Evolutionary conservation across 1,140 invertebrate species (phyloP), one percentile per base, ranked within the genome.

Genomic region (Daktulosphaira vitifoliae): DNA sequence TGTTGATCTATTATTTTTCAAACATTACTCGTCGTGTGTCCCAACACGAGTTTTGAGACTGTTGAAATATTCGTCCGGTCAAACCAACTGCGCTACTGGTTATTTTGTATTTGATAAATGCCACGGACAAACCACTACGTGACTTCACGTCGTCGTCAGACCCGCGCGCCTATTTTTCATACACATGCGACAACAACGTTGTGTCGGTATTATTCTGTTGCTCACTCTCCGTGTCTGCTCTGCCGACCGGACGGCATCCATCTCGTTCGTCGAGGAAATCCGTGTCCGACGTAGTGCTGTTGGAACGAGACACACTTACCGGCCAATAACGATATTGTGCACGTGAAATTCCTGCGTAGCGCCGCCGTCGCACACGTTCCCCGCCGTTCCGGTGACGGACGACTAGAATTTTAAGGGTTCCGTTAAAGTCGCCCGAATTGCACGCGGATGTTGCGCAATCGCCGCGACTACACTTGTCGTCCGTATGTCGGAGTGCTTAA

Each of bases 41-140:
- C n/a, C n/a, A n/a, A n/a, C n/a, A n/a, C n/a, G n/a, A n/a, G n/a
- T n/a, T n/a, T n/a, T n/a, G n/a, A n/a, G n/a, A n/a, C n/a, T n/a
- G n/a, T n/a, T n/a, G n/a, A n/a, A n/a, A n/a, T n/a, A n/a, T n/a
- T n/a, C n/a, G n/a, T n/a, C n/a, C n/a, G n/a, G n/a, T n/a, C n/a
- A 0, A 48, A 38, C 42, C 29, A 16, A 16, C 39, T 11, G 11
- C n/a, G 56, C 56, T 62, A 62, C 56, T 26, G 56, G 56, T 23
- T 62, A 62, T 16, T 62, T 62, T 48, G 44, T 62, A 62, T 62
- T 62, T 62, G 29, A 62, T 62, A 62, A 62, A 62, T 39, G 42
- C 56, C 16, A 33, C 29, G 5, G 29, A 39, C 39, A 42, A 22
- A 23, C 56, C n/a, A 16, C 39, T 62, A 62, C 56, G 56, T 62